Conservation (phyloP, 2,797 vertebrate species). For the Tolypeutes matacus region DNA sequence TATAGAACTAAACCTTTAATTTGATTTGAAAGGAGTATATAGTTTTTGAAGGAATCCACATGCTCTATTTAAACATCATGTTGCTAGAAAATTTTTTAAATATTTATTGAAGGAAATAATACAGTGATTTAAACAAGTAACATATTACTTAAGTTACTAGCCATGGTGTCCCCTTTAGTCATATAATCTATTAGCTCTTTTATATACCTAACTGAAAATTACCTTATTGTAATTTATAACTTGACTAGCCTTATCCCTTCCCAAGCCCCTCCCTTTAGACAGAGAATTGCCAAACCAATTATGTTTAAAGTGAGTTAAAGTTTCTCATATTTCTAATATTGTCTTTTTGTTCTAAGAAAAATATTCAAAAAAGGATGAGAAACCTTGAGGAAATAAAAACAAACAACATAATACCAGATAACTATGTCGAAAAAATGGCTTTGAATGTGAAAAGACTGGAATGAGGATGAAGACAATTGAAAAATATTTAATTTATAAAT, state of each 20-base stretch:
- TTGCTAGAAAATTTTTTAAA: not conserved
- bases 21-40: not conserved
- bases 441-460: not conserved
- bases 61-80: slow-evolving; percentile 21
- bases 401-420: not conserved
- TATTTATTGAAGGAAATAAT: not conserved
- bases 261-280: not conserved
- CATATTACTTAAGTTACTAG: not conserved
- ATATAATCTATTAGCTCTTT: not conserved
- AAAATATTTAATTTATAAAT: slow-evolving; percentile 34
- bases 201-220: not conserved
- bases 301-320: slow-evolving; percentile 41
- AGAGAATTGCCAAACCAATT: slow-evolving; percentile 9
- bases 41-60: slow-evolving; percentile 11
- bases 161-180: not conserved
- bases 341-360: slow-evolving; percentile 10
- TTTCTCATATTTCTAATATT: not conserved
- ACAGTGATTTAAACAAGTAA: not conserved
- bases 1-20: not conserved
- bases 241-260: not conserved
- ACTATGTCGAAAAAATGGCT: not conserved
- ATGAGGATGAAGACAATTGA: slow-evolving; percentile 29
- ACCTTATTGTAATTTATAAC: not conserved
- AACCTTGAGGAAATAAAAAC: not conserved
- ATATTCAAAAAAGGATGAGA: slow-evolving; percentile 1